Evolutionary conservation across 2,113 vertebrate species (phyloP).

Genomic region (Vimba vimba): DNA sequence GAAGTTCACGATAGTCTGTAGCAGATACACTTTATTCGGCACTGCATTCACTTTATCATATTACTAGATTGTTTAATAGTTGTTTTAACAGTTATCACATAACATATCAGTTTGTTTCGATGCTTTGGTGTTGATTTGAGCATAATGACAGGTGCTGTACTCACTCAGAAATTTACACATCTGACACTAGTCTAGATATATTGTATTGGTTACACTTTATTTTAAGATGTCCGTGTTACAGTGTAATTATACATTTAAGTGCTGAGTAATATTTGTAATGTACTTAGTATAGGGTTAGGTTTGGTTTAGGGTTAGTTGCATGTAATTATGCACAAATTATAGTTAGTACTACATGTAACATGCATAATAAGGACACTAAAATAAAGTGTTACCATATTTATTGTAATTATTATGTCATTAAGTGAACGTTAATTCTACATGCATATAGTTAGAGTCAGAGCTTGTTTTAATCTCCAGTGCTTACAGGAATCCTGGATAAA

Average conservation of each 20-base stretch:
- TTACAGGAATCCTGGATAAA: conserved; percentile 54
- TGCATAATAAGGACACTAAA: no score
- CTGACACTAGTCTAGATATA: background rate
- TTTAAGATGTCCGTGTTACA: no score
- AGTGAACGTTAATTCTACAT: background rate
- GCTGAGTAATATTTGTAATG: no score
- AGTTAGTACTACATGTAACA: no score
- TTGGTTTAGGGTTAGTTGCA: no score
- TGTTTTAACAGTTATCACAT: background rate
- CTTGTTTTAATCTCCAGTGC: background rate
- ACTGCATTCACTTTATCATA: background rate
- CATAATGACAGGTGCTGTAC: background rate
- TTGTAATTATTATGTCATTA: background rate
- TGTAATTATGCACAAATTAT: no score
- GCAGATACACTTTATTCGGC: background rate
- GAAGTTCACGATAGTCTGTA: background rate
- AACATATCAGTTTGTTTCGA: background rate
- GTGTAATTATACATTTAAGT: no score
- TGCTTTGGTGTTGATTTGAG: background rate
- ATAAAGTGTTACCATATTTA: no score
- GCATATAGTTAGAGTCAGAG: no score
- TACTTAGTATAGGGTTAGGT: background rate
- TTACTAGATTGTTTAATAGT: background rate
- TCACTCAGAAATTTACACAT: background rate
- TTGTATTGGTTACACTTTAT: background rate